Base-by-base conservation (phyloP, 2,888 invertebrate species). In the Heteromurus nitidus region DNA sequence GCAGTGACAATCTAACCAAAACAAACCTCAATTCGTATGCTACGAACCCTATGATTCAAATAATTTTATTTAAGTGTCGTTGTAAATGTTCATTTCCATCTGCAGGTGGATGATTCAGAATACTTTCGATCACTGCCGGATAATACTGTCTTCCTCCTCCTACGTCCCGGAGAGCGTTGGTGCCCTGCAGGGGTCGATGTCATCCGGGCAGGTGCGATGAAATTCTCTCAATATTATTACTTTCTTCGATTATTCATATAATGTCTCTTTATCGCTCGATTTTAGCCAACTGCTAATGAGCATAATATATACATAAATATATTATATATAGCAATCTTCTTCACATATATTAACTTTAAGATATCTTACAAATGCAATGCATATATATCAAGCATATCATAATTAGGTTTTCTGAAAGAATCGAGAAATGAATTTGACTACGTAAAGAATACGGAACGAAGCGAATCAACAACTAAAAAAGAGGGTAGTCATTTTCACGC, bases 131-230 rank as follows among this genome's bases (percentile, higher is more conserved):
- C 96, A 82, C 92, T 97, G 88, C 95, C 96, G 84, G 95, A 96
- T 90, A 96, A 96, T 91, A 96, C 96, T 85, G 94, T 96, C 88
- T 92, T 96, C 88, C 92, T 96, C 89, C 91, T 97, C 90, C 92
- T 97, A 90, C 93, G 96, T 89, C 94, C 94, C 88, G 96, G 96
- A 86, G 96, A 97, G 91, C 93, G 95, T 90, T 97, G 97, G 97
- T 93, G 95, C 90, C 96, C 96, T 88, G 95, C 95, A 82, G 96
- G 96, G 82, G 96, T 96, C 88, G 96, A 97, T 92, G 96, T 96
- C 90, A 96, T 96, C 91, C 94, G 95, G 90, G 96, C 96, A 92
- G 96, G 96, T 96, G 89, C 53, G 64, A 76, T 67, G 55, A 60
- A 65, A 53, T 36, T 55, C 28, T 65, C 53, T 65, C n/a, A 31